Base-by-base conservation (phyloP, 2,113 vertebrate species). In the Meriones unguiculatus region DNA sequence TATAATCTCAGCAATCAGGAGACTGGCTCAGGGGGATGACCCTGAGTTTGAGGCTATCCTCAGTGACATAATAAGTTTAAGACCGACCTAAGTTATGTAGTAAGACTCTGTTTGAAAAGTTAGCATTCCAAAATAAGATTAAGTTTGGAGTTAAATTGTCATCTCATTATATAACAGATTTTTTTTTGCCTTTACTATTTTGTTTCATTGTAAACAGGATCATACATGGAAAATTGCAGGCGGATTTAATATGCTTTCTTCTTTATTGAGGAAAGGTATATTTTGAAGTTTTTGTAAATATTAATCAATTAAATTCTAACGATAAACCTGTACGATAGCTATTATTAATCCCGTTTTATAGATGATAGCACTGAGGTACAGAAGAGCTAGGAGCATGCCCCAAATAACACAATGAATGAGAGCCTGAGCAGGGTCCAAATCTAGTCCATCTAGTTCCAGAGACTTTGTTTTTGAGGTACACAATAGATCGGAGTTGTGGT, bases 131-230 rank as follows among this genome's bases (percentile, higher is more conserved):
- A 93, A 84, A 70, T 35, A 62, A 93, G 76, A 57, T 94, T 89
- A 97, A 69, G 54, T 93, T 97, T 87, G 46, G 62, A 91, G 13
- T 93, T 77, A 69, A 72, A 81, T 59, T 70, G n/a, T 91, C 93
- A 25, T 86, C 59, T 18, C 52, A 5, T 59, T 76, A 24, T 4
- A 28, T 64, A 65, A 62, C 13, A 28, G 62, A 28, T 84, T 84
- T 84, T 24, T 84, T 24, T 62, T 84, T 84, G n/a, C n/a, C 22
- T 70, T 94, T 93, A 75, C 54, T n/a, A 46, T 80, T 97, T 95
- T 92, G 30, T 86, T 97, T 54, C 78, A 25, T 73, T 67, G 28
- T 90, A 65, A 90, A 3, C 11, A 81, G 46, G 15, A 69, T 94
- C 35, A 77, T 30, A 46, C 84, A 52, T 93, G 28, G 85, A 12